Conservation (phyloP, 2,888 invertebrate genomes). For the Ceraclea dissimilis region DNA sequence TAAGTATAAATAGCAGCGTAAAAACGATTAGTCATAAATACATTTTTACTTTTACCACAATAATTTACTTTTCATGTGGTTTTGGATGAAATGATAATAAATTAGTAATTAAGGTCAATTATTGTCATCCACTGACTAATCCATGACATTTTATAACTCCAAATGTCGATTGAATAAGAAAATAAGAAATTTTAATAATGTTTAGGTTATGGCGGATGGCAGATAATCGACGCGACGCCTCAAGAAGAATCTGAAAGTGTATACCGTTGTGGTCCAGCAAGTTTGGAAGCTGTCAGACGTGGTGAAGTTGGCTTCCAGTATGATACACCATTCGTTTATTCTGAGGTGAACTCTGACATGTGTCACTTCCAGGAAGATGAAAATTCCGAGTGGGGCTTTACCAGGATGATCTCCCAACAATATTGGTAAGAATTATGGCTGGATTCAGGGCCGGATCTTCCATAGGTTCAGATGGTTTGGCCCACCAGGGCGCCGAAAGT, state of each 20-base stretch:
- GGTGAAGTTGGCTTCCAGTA: constrained; percentile 67
- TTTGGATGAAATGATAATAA: too few species aligned
- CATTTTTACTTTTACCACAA: too few species aligned
- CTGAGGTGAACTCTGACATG: constrained; percentile 70
- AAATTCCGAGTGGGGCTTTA: constrained; percentile 60
- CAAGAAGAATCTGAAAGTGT: constrained; percentile 59
- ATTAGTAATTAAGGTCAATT: too few species aligned
- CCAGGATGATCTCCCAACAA: constrained; percentile 55
- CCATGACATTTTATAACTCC: too few species aligned
- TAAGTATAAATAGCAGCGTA: too few species aligned
- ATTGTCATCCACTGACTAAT: too few species aligned
- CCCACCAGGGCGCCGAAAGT: too few species aligned
- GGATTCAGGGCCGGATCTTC: not conserved
- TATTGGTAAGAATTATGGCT: constrained; percentile 57
- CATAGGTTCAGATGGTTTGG: too few species aligned
- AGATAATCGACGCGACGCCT: constrained; percentile 73
- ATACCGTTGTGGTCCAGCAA: constrained; percentile 57
- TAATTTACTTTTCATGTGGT: too few species aligned
- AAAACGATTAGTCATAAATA: too few species aligned
- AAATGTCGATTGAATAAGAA: too few species aligned
- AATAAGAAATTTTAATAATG: too few species aligned
- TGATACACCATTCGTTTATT: constrained; percentile 68
- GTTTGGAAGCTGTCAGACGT: constrained; percentile 60
- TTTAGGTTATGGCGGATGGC: constrained; percentile 72
- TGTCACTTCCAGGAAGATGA: constrained; percentile 66